Evolutionary conservation across 2,113 vertebrate species (phyloP).

Genomic region (Phylloscopus trochilus): DNA sequence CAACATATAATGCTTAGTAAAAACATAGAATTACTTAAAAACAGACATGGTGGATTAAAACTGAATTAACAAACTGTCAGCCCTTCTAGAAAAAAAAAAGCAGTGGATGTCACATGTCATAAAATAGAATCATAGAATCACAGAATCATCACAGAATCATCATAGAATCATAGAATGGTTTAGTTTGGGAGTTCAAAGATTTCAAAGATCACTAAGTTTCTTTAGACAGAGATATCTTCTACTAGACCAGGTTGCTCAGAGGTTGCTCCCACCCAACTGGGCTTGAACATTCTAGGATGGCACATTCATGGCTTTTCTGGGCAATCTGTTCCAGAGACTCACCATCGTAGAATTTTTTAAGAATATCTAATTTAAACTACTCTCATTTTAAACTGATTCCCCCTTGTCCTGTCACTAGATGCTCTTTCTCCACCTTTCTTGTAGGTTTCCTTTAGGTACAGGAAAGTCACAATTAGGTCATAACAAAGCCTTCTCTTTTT

Average conservation of each 20-base stretch:
- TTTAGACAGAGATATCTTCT: neutral
- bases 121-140: neutral
- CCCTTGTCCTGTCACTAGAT: neutral
- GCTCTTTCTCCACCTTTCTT: neutral
- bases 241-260: too few relatives aligned
- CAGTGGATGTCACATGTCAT: neutral
- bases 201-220: neutral
- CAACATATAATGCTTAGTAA: neutral
- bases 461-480: neutral
- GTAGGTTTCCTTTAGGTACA: neutral
- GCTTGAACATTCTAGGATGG: neutral
- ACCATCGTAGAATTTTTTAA: neutral
- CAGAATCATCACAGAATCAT: neutral
- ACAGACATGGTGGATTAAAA: neutral
- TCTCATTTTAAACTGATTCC: neutral
- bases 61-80: neutral
- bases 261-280: neutral
- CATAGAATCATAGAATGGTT: neutral
- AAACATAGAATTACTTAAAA: neutral
- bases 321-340: neutral
- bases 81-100: neutral
- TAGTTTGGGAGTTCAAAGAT: neutral
- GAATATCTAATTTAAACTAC: neutral
- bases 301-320: neutral
- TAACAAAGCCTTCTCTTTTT: neutral